Conservation (phyloP, 2,888 invertebrate genomes). For the Linnaemya tessellans region DNA sequence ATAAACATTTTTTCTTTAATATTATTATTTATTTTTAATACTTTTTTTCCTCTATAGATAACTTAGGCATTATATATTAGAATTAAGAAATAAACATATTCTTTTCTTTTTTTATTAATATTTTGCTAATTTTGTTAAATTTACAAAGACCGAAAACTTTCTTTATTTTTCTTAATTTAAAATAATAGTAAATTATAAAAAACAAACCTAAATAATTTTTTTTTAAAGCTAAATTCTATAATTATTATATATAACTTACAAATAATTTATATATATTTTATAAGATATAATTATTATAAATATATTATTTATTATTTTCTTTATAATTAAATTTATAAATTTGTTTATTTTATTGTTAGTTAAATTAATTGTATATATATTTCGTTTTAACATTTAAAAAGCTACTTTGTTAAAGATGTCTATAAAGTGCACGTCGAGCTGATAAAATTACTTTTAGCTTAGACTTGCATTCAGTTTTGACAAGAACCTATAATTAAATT, state of each 20-base stretch:
- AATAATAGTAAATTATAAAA: background rate
- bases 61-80: slow-evolving; percentile 60
- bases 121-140: slow-evolving; percentile 68
- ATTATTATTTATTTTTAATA: slow-evolving; percentile 52
- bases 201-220: background rate
- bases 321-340: slow-evolving; percentile 52
- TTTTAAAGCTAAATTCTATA: slow-evolving; percentile 33
- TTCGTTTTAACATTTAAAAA: slow-evolving; percentile 69
- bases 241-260: slow-evolving; percentile 10
- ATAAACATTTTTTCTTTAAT: slow-evolving; percentile 62
- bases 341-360: slow-evolving; percentile 24
- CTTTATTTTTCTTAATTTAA: background rate
- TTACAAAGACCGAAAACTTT: slow-evolving; percentile 63
- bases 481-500: too few relatives aligned
- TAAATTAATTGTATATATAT: slow-evolving; percentile 25
- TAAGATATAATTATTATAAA: slow-evolving; percentile 43
- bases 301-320: slow-evolving; percentile 36
- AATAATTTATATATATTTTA: slow-evolving; percentile 38
- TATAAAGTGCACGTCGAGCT: background rate
- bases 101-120: slow-evolving; percentile 5
- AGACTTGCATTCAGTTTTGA: too few relatives aligned
- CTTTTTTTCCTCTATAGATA: slow-evolving; percentile 56
- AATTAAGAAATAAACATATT: slow-evolving; percentile 45
- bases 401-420: slow-evolving; percentile 59
- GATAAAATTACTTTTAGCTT: background rate